Evolutionary conservation across 1,140 invertebrate species (phyloP).

Genomic region (Neotoxoptera formosana): DNA sequence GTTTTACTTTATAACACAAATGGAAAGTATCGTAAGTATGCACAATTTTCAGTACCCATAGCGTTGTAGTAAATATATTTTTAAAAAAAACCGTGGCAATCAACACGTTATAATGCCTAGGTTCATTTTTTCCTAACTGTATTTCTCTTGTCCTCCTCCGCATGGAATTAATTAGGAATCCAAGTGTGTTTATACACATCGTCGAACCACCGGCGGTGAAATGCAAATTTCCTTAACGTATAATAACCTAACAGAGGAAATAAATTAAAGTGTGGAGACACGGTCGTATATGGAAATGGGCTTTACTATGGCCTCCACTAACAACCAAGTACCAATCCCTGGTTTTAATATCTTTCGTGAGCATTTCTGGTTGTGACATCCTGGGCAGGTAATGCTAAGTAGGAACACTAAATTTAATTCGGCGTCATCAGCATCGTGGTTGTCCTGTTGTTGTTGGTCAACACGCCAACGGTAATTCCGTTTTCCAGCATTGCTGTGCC

Average conservation of each 20-base stretch:
- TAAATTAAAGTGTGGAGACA: not conserved
- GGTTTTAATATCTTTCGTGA: not conserved
- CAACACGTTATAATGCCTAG: too few species aligned
- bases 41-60: too few species aligned
- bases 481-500: constrained; percentile 13
- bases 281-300: not conserved
- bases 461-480: not conserved
- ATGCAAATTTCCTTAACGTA: not conserved
- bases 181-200: not conserved
- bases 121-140: not conserved
- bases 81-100: too few species aligned
- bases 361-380: constrained; percentile 5
- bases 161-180: not conserved
- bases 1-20: too few species aligned
- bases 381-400: not conserved
- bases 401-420: constrained; percentile 39
- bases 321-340: not conserved
- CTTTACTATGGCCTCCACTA: not conserved
- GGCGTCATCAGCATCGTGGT: constrained; percentile 43
- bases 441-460: constrained; percentile 50
- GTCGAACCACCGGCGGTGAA: not conserved
- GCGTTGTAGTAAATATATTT: too few species aligned
- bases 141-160: not conserved
- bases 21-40: too few species aligned
- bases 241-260: not conserved